Conservation (phyloP, 2,888 invertebrate species). For the Ariolimax columbianus region DNA sequence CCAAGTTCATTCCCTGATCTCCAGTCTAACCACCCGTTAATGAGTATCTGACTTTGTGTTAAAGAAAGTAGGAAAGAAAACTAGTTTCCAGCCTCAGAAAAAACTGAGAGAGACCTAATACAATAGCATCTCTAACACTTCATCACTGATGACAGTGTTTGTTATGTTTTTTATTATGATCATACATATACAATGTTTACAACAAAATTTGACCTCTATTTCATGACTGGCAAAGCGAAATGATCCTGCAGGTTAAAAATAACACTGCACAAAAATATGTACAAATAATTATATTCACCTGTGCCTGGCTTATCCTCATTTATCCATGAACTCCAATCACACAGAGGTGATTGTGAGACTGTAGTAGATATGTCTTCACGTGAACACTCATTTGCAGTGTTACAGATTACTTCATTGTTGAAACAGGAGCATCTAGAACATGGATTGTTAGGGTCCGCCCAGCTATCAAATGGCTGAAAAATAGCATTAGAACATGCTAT, state of each 20-base stretch:
- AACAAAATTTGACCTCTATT: neutral
- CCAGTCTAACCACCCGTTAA: too few species aligned
- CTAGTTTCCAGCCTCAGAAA: too few species aligned
- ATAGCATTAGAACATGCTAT: neutral
- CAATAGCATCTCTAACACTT: too few species aligned
- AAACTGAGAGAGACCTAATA: too few species aligned
- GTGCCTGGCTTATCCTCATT: conserved; percentile 62
- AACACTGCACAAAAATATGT: neutral
- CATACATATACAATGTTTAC: too few species aligned
- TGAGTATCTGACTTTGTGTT: too few species aligned
- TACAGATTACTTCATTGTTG: conserved; percentile 87
- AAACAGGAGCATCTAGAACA: conserved; percentile 90
- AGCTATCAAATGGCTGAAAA: conserved; percentile 85
- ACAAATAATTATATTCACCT: conserved; percentile 55
- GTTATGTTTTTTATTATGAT: too few species aligned
- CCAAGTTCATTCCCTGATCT: too few species aligned
- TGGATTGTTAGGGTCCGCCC: conserved; percentile 80
- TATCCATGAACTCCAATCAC: conserved; percentile 62
- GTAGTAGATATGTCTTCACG: neutral
- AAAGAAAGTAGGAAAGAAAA: too few species aligned
- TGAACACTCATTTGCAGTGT: conserved; percentile 61
- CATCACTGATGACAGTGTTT: too few species aligned
- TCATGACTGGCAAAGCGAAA: neutral
- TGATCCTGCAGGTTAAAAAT: neutral
- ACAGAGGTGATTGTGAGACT: conserved; percentile 16